Conservation (phyloP, 2,113 vertebrate species). For the Pseudolaguvia tuberculata region DNA sequence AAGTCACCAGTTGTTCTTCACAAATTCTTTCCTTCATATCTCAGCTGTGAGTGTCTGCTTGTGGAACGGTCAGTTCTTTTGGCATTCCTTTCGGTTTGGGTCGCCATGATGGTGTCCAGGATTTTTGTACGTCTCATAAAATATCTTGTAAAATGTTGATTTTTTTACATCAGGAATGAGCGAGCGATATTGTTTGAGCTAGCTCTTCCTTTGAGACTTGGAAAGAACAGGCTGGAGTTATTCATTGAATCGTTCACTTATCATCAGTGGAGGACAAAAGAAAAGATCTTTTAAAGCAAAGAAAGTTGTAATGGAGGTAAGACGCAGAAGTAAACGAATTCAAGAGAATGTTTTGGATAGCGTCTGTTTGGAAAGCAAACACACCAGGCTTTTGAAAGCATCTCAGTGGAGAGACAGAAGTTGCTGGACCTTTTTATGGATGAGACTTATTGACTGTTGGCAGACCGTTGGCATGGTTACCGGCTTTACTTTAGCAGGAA, state of each 20-base stretch:
- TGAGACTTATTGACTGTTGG: slow-evolving; percentile 48
- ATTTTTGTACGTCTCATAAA: slow-evolving; percentile 17
- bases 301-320: slow-evolving; percentile 55
- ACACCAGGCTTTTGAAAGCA: neutral
- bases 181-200: slow-evolving; percentile 4
- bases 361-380: slow-evolving; percentile 23
- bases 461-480: slow-evolving; percentile 58
- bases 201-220: slow-evolving; percentile 25
- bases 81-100: slow-evolving; percentile 11
- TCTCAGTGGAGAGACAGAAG: slow-evolving; percentile 11
- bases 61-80: slow-evolving; percentile 22
- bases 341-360: slow-evolving; percentile 9
- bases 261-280: neutral
- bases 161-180: slow-evolving; percentile 12
- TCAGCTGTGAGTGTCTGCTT: slow-evolving; percentile 35
- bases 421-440: slow-evolving; percentile 36
- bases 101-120: neutral
- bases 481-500: slow-evolving; percentile 55
- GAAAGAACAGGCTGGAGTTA: slow-evolving; percentile 14
- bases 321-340: slow-evolving; percentile 53
- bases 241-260: slow-evolving; percentile 5
- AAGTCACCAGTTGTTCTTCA: slow-evolving; percentile 59
- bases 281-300: slow-evolving; percentile 5
- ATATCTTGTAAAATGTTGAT: slow-evolving; percentile 29
- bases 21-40: slow-evolving; percentile 44